Conservation (phyloP, 2,888 invertebrate species). For the Cosmia trapezina region DNA sequence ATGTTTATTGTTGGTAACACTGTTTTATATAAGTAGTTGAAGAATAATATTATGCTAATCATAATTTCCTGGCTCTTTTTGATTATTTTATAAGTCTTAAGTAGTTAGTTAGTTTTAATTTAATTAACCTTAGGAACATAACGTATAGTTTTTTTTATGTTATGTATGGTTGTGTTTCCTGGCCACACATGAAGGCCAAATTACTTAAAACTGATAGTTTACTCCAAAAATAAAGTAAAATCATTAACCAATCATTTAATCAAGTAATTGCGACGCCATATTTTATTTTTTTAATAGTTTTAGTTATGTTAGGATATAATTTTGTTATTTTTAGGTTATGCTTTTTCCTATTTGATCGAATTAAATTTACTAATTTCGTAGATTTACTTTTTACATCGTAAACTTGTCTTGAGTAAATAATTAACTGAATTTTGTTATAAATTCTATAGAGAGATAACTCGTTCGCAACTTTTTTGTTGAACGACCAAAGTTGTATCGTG, state of each 20-base stretch:
- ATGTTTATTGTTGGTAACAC: slow-evolving; percentile 32
- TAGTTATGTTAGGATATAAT: too few species aligned
- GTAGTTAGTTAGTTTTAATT: too few species aligned
- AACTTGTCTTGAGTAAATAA: slow-evolving; percentile 48
- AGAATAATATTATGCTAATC: background rate
- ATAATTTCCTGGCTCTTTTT: background rate
- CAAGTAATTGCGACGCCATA: too few species aligned
- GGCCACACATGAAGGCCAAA: too few species aligned
- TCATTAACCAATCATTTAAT: too few species aligned
- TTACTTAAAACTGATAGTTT: background rate
- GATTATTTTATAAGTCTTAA: background rate
- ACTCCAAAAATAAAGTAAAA: background rate
- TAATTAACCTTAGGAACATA: background rate
- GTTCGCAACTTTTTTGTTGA: slow-evolving; percentile 53
- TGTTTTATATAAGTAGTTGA: slow-evolving; percentile 1
- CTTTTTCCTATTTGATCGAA: too few species aligned
- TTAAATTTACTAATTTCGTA: too few species aligned
- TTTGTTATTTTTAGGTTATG: too few species aligned
- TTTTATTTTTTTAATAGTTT: too few species aligned
- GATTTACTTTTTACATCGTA: slow-evolving; percentile 3
- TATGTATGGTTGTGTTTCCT: background rate
- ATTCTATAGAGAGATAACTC: slow-evolving; percentile 53
- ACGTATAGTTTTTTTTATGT: background rate
- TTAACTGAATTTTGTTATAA: slow-evolving; percentile 52
- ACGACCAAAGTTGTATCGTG: slow-evolving; percentile 42